These are phyloP conservation scores for Carpatolechia fugitivella DNA, from an alignment of 2,888 invertebrate species.

Conservation along the genomic window DNA sequence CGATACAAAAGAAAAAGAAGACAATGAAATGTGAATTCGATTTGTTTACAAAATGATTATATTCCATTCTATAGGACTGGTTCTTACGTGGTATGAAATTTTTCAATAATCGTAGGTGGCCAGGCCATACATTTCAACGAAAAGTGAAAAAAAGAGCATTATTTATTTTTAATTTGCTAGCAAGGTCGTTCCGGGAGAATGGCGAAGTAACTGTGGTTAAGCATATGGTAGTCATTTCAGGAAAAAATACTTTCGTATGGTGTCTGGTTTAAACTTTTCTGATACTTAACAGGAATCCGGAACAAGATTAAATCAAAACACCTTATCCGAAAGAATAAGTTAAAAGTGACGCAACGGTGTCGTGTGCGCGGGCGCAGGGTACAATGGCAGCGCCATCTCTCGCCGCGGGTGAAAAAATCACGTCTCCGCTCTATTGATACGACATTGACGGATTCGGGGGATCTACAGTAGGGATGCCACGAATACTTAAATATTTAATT, in stretches of 20 bases:
- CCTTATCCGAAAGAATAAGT: background rate
- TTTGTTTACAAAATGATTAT: no score
- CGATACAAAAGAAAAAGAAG: no score
- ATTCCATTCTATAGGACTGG: no score
- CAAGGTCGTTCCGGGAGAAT: background rate
- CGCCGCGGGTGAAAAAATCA: constrained; percentile 51
- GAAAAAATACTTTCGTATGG: no score
- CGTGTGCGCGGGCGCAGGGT: constrained; percentile 24
- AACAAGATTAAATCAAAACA: background rate
- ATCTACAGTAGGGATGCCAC: constrained; percentile 44
- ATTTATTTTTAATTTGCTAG: background rate
- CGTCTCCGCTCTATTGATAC: constrained; percentile 65
- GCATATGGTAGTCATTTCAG: no score
- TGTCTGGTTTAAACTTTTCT: no score
- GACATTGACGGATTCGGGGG: constrained; percentile 73
- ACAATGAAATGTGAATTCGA: no score
- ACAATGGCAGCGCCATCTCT: constrained; percentile 30
- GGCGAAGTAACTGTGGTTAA: no score
- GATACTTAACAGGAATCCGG: background rate
- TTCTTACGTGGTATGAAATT: background rate
- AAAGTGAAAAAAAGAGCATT: background rate
- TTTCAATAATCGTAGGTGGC: background rate
- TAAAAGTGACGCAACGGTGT: constrained; percentile 17
- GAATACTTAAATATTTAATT: no score
- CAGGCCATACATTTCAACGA: background rate